Evolutionary conservation across 2,113 vertebrate species (phyloP).

Genomic region (Malurus cyaneus): DNA sequence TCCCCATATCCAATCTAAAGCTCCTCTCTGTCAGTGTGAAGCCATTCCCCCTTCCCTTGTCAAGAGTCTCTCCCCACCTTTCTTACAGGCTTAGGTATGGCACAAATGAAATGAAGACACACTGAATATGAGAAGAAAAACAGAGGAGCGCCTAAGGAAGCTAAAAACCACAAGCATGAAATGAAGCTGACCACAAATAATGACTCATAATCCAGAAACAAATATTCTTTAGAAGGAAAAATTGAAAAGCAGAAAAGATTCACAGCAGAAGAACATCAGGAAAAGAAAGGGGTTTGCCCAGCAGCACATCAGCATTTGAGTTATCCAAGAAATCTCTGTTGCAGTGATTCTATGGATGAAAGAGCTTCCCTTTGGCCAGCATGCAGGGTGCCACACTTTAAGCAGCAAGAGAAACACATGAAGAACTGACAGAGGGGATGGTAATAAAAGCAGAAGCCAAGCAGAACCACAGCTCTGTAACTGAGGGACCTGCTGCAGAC

Average conservation of each 20-base stretch:
- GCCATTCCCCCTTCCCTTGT: neutral
- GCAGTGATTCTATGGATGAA: neutral
- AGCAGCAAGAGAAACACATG: rapidly evolving
- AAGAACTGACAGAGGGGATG: neutral
- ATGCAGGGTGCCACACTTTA: neutral
- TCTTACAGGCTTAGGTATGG: neutral
- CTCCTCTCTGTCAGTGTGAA: neutral
- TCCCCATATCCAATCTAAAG: neutral
- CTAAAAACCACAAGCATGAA: neutral
- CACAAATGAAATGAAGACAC: neutral
- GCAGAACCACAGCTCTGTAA: neutral
- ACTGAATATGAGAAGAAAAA: neutral
- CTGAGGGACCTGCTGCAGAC: neutral
- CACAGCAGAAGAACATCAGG: neutral
- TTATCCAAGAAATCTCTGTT: neutral
- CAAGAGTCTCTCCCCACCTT: neutral
- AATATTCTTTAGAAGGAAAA: neutral
- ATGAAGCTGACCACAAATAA: neutral
- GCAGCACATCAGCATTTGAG: neutral
- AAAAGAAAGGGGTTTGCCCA: neutral
- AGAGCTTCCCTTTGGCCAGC: neutral
- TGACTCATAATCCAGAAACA: neutral
- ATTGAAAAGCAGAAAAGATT: neutral
- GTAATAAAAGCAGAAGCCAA: neutral
- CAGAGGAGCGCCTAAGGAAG: neutral